Evolutionary conservation across 1,140 invertebrate species (phyloP).

Genomic region (Drosophila persimilis): DNA sequence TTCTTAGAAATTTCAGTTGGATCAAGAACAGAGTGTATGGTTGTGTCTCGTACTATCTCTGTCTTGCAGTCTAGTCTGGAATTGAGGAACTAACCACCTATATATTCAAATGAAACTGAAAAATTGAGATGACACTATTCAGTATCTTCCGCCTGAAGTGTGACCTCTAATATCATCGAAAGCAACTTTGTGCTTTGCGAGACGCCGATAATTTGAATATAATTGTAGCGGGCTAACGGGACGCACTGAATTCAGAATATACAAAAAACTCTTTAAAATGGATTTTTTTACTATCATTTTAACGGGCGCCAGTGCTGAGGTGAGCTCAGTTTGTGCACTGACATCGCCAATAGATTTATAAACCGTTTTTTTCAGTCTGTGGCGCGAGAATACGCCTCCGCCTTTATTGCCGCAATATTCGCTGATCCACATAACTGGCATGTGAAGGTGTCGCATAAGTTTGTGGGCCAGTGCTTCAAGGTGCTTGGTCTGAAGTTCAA

Average conservation of each 20-base stretch:
- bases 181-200: too few species aligned
- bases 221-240: too few species aligned
- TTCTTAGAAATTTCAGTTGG: too few species aligned
- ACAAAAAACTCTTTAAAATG: constrained; percentile 17
- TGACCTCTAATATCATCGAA: too few species aligned
- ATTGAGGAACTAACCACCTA: too few species aligned
- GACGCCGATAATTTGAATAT: too few species aligned
- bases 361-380: constrained; percentile 1
- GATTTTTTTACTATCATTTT: constrained; percentile 48
- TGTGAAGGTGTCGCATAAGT: constrained; percentile 35
- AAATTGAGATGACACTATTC: too few species aligned
- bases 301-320: constrained; percentile 26
- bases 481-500: constrained; percentile 47
- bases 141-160: too few species aligned
- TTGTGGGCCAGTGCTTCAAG: constrained; percentile 57
- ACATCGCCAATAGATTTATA: background rate
- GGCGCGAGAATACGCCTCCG: constrained; percentile 14
- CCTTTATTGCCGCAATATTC: constrained; percentile 33
- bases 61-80: too few species aligned
- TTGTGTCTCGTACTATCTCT: too few species aligned
- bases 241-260: background rate
- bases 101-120: too few species aligned
- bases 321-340: constrained; percentile 7
- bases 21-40: too few species aligned
- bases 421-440: constrained; percentile 44